phyloP scores from a whole-genome alignment of 2,888 invertebrate genomes.

The Kuschelorhynchus macadamiae region DNA sequence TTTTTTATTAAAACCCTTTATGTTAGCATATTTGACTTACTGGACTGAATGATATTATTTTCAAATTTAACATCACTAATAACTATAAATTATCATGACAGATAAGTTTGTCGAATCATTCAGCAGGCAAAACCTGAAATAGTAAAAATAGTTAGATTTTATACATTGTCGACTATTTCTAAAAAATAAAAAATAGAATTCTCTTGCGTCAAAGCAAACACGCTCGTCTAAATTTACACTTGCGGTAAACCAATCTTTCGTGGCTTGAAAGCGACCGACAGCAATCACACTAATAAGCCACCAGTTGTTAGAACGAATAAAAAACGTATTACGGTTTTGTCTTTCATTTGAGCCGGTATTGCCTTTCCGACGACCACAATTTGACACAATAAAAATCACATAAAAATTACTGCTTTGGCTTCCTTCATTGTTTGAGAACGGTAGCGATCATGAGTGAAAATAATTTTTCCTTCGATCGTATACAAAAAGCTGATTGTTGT shows the following conservation, averaged over 20 bases:
- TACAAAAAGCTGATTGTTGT: background rate
- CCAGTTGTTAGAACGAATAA: slow-evolving; percentile 25
- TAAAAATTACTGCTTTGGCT: slow-evolving; percentile 21
- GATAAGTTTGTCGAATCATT: no score
- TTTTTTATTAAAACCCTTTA: no score
- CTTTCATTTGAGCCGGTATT: slow-evolving; percentile 29
- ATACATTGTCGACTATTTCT: no score
- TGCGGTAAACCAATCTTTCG: slow-evolving; percentile 36
- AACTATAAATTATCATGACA: no score
- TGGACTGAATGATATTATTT: no score
- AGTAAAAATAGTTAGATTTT: no score
- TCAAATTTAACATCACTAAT: no score
- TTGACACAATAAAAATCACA: slow-evolving; percentile 38
- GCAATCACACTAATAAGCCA: slow-evolving; percentile 43
- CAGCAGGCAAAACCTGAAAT: no score
- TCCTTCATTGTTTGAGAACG: background rate
- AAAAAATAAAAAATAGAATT: no score
- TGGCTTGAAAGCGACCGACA: slow-evolving; percentile 34
- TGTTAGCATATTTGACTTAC: no score
- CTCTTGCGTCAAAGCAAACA: no score
- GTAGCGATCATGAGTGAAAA: background rate
- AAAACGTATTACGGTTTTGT: slow-evolving; percentile 32
- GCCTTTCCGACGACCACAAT: slow-evolving; percentile 26
- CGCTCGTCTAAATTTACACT: slow-evolving; percentile 25
- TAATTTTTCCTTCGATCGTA: background rate